Percentiles rank a stretch among this genome's conserved stretches.
Evolutionary conservation across 2,113 vertebrate species (phyloP).

Genomic region (Aldabrachelys gigantea): DNA sequence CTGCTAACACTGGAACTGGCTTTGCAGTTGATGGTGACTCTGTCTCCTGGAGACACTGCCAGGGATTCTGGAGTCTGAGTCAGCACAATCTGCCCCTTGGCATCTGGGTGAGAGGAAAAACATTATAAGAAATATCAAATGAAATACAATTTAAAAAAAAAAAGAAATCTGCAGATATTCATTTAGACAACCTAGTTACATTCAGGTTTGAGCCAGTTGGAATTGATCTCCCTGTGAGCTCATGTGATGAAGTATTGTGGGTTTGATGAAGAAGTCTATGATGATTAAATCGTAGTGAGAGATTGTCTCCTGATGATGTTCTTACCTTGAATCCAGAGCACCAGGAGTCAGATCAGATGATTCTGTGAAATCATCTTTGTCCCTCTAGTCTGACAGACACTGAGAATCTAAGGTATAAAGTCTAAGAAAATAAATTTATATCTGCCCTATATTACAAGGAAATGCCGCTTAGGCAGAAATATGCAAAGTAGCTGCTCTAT

Average conservation of each 20-base stretch:
- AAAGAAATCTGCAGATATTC: no score
- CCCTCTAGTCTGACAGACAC: not conserved
- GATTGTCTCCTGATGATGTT: not conserved
- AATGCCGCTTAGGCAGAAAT: not conserved
- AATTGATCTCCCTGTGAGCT: not conserved
- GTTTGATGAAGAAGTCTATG: not conserved
- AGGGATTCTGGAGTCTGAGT: not conserved
- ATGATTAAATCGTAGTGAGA: not conserved
- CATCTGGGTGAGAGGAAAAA: not conserved
- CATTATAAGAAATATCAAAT: not conserved
- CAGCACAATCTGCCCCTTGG: not conserved
- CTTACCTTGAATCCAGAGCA: not conserved
- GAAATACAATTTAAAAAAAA: not conserved
- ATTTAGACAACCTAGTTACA: no score
- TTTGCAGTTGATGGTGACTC: not conserved
- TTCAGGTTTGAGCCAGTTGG: no score
- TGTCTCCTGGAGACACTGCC: not conserved
- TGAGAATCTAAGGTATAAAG: not conserved
- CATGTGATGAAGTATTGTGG: not conserved
- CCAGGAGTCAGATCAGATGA: not conserved
- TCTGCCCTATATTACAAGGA: not conserved
- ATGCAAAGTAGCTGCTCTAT: not conserved
- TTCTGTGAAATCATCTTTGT: not conserved
- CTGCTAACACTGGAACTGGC: not conserved
- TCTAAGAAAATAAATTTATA: not conserved